Base-by-base conservation (phyloP, 2,888 invertebrate genomes). In the Lasioglossum zephyrum region DNA sequence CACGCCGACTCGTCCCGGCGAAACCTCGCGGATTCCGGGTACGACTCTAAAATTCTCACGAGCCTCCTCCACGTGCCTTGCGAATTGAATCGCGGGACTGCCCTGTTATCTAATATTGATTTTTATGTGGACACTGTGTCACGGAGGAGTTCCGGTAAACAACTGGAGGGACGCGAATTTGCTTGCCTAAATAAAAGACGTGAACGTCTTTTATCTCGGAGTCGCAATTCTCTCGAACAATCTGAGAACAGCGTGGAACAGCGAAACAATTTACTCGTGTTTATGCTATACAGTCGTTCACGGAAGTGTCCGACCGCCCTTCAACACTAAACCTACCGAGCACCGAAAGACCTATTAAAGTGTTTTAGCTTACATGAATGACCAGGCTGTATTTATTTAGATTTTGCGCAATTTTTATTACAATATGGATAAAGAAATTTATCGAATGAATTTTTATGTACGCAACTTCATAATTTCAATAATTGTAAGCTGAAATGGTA, bases 41-140 rank as follows among this genome's bases (percentile, higher is more conserved):
- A 41, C 70, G 41, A 70, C 70, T 70, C n/a, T n/a, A 41, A 70
- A 70, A 70, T 70, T 70, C 70, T 70, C 70, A 41, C 70, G 41
- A 70, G 41, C 41, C 41, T n/a, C n/a, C n/a, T n/a, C n/a, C 39
- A 57, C 39, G 4, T 39, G 1, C 22, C 70, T 11, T n/a, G 41
- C 41, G 70, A 70, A 70, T 70, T 70, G 70, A 41, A 70, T 70
- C n/a, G 41, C 41, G 39, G 39, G 22, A 41, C 39, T 39, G 70
- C n/a, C 39, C 39, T n/a, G 70, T 41, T 70, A 70, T 70, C 41
- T 70, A 70, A 41, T 70, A 39, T 70, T 39, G 70, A 70, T 70
- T 70, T 70, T 70, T 70, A 70, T 70, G 70, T 13, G 70, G 70
- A 70, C 70, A 70, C 22, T 41, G 70, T n/a, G 70, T 41, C 70